A percentile compares a stretch with the other conserved stretches of the same genome.
Conservation (phyloP, 2,113 vertebrate genomes). For the Ahaetulla prasina region DNA sequence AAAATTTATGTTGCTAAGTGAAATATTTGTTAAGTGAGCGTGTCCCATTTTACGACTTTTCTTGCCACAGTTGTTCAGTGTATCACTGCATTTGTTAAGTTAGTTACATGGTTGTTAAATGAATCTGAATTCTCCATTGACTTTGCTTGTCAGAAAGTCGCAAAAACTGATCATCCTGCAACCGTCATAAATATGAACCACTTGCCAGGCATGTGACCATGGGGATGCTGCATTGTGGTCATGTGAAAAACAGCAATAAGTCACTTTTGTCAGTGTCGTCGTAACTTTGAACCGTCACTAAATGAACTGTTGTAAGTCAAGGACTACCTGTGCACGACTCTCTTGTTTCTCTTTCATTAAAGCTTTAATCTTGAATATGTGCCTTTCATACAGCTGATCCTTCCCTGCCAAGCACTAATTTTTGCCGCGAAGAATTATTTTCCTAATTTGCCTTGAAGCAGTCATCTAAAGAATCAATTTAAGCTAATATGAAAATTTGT, state of each 20-base stretch:
- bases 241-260: not conserved
- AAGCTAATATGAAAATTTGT: conserved; percentile 42
- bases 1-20: not conserved
- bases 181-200: not conserved
- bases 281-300: not conserved
- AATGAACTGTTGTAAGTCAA: not conserved
- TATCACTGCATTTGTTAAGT: not conserved
- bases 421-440: not conserved
- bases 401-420: not conserved
- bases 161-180: not conserved
- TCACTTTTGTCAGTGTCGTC: not conserved
- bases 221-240: not conserved
- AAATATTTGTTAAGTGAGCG: not conserved
- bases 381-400: conserved; percentile 6
- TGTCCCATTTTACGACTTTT: not conserved
- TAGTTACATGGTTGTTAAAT: not conserved
- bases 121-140: not conserved
- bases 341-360: conserved; percentile 1
- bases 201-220: not conserved
- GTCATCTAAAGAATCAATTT: conserved; percentile 26
- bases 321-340: not conserved
- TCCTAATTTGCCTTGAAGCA: fast-evolving
- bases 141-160: not conserved
- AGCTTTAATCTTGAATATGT: conserved; percentile 29
- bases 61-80: not conserved